phyloP scores from a whole-genome alignment of 2,888 invertebrate species.

The Nephrotoma guestfalica region DNA sequence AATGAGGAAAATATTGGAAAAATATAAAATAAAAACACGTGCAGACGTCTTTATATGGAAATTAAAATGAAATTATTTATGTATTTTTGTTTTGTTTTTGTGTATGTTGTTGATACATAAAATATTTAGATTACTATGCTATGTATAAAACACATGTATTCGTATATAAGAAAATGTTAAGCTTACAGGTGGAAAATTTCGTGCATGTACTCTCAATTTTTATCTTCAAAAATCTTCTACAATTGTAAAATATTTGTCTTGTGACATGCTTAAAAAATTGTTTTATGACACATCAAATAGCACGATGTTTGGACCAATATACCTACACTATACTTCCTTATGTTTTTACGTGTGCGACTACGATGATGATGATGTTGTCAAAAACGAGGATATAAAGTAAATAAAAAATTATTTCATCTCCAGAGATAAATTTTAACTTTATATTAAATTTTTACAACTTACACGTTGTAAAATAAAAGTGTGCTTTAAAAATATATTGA shows the following conservation, averaged over 20 bases:
- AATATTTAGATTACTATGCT: neutral
- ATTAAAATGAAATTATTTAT: neutral
- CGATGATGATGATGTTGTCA: neutral
- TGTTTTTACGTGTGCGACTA: neutral
- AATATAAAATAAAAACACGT: neutral
- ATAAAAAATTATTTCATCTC: neutral
- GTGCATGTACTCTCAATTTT: neutral
- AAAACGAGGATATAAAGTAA: neutral
- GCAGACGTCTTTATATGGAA: constrained; percentile 1
- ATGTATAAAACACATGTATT: neutral
- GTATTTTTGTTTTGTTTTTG: neutral
- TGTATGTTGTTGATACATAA: neutral
- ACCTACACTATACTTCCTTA: neutral
- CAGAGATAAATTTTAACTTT: neutral
- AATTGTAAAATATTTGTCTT: neutral
- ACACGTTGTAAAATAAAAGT: neutral
- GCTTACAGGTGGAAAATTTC: neutral
- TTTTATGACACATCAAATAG: neutral
- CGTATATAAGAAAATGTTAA: neutral
- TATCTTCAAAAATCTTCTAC: neutral
- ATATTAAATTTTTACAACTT: neutral
- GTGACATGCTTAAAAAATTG: neutral
- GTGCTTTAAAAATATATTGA: neutral
- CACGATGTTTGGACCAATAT: neutral
- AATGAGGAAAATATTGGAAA: neutral